Percentiles rank a stretch among this genome's conserved stretches.
These are phyloP conservation scores for Tapera naevia DNA, from an alignment of 2,797 vertebrate genomes.

Conservation along the genomic window DNA sequence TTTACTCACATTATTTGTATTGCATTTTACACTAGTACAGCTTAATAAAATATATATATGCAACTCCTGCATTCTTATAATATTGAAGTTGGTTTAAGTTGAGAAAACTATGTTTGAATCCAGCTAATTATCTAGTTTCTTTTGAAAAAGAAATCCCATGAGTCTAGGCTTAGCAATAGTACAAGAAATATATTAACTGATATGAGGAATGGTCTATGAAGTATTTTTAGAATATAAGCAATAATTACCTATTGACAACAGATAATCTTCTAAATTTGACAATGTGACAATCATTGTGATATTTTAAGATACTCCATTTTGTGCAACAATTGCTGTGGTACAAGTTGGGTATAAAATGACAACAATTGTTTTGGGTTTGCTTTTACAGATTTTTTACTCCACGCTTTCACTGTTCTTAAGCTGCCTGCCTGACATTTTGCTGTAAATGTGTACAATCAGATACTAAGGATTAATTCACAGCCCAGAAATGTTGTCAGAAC, in stretches of 20 bases:
- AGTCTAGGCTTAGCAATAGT: not conserved
- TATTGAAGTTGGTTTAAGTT: not conserved
- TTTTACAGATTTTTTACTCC: not conserved
- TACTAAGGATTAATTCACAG: not conserved
- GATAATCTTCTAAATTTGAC: not conserved
- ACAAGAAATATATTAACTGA: not conserved
- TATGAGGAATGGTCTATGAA: rapidly evolving
- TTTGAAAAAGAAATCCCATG: not conserved
- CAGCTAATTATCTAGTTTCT: not conserved
- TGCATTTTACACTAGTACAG: not conserved
- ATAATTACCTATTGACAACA: not conserved
- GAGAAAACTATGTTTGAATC: not conserved
- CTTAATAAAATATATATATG: not conserved
- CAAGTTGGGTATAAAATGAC: not conserved
- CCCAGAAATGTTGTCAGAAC: not conserved
- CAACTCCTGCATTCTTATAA: not conserved
- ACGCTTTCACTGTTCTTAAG: not conserved
- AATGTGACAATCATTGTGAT: not conserved
- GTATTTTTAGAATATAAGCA: not conserved
- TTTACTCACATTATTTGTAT: not conserved
- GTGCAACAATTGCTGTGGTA: not conserved
- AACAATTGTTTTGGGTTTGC: not conserved
- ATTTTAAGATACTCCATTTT: not conserved
- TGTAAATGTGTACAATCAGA: not conserved
- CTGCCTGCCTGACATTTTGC: not conserved